Base-by-base conservation (phyloP, 2,888 invertebrate genomes). In the Morinoia aosen region DNA sequence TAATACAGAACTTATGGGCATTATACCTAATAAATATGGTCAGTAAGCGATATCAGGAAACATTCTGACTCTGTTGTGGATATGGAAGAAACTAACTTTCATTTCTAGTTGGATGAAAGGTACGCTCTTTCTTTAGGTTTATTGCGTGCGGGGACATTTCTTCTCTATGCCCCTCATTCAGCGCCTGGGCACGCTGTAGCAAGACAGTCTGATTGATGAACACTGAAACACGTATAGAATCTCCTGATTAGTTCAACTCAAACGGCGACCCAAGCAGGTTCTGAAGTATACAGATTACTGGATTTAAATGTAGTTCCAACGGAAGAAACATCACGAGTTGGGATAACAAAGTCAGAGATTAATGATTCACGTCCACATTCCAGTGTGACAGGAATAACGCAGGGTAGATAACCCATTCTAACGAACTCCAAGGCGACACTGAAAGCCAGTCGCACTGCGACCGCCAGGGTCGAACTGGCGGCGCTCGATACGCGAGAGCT, bases 401-500 rank as follows among this genome's bases (percentile, higher is more conserved):
- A 8, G 33, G 76, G 76, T 33, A 33, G 33, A 76, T 2, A 76
- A 16, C 76, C 33, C 76, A 76, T 25, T 25, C 25, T 33, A 76
- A 33, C 33, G 33, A 76, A 76, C 76, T 90, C 90, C 40, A 48
- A 48, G 40, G 90, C 90, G 0, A 4, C 11, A 90, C 90, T 90
- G 40, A 39, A 40, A 90, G 11, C 19, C 39, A 48, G 40, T 90
- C 48, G 90, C 90, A 48, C 48, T 90, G 90, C 39, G 90, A 90
- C 90, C 40, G 90, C 40, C 90, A 40, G 48, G 90, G 90, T 48
- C 48, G 90, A 90, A 90, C 90, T 90, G 48, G 11, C 12, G 90
- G 90, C 90, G 90, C 90, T 90, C 90, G 90, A 90, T 90, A 90
- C 39, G 48, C 48, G 48, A 90, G 90, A 90, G 90, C 12, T 48